phyloP scores from a whole-genome alignment of 1,140 invertebrate species.

The Orchesella cincta region DNA sequence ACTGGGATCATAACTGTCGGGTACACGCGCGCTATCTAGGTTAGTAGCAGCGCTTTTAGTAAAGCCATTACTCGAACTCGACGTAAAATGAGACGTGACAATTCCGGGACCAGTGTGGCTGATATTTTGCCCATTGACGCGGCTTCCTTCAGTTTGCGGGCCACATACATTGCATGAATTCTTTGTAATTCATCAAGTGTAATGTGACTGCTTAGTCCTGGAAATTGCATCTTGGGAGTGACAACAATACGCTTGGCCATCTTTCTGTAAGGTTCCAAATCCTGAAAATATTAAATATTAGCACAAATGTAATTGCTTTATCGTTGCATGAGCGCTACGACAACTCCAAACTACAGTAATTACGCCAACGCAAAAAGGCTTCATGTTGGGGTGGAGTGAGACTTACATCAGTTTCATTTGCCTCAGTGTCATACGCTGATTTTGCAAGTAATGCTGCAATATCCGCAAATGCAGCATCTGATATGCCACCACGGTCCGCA shows the following conservation, averaged over 20 bases:
- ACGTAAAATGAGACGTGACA: background rate
- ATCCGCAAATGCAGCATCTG: constrained; percentile 13
- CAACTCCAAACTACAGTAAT: background rate
- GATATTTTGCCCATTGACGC: background rate
- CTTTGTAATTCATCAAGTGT: background rate
- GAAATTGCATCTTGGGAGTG: background rate
- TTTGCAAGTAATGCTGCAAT: constrained; percentile 25
- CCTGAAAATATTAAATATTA: background rate
- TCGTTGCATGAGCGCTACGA: background rate
- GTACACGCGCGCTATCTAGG: constrained; percentile 10
- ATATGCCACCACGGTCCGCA: background rate
- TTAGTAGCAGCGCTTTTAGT: constrained; percentile 11
- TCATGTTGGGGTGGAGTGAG: no score
- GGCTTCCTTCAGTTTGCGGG: background rate
- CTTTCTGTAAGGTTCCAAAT: background rate
- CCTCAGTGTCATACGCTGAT: no score
- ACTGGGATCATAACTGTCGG: background rate
- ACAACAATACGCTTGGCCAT: background rate
- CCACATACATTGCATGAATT: constrained; percentile 1
- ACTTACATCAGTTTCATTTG: background rate
- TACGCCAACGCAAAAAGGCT: no score
- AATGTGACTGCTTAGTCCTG: background rate
- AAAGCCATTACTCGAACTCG: constrained; percentile 12
- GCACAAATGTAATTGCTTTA: background rate
- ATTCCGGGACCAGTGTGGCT: background rate